Conservation (phyloP, 2,113 vertebrate species). For the Engraulis encrasicolus region DNA sequence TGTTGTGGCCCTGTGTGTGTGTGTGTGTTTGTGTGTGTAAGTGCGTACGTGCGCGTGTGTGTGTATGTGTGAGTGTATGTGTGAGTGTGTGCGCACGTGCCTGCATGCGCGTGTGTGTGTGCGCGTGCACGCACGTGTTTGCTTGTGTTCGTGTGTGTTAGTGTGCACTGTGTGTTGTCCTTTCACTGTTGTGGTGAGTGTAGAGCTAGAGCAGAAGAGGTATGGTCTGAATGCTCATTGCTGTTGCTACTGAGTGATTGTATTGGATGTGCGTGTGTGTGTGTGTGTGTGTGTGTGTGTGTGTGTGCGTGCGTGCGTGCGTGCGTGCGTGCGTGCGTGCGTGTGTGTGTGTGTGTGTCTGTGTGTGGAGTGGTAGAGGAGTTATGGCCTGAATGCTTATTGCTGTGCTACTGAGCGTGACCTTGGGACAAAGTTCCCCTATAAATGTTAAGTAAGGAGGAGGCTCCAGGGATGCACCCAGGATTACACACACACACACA, state of each 20-base stretch:
- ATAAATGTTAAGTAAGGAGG: background rate
- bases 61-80: too few species aligned
- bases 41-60: too few species aligned
- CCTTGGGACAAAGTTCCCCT: conserved; percentile 10
- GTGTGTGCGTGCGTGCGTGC: background rate
- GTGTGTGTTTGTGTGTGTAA: too few species aligned
- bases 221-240: too few species aligned
- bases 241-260: too few species aligned
- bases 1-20: conserved; percentile 7
- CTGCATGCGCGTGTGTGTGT: too few species aligned
- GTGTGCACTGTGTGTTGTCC: too few species aligned
- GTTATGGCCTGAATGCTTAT: background rate
- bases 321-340: background rate
- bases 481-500: background rate
- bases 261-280: background rate
- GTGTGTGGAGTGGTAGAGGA: background rate
- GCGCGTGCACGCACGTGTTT: too few species aligned
- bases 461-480: background rate
- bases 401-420: background rate
- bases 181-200: too few species aligned
- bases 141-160: too few species aligned
- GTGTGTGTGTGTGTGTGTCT: conserved; percentile 4
- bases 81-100: too few species aligned
- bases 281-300: background rate
- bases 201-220: too few species aligned